Percentiles rank a stretch among this genome's conserved stretches.
These are phyloP conservation scores for Colletes collaris DNA, from an alignment of 2,888 invertebrate genomes.

Conservation along the genomic window DNA sequence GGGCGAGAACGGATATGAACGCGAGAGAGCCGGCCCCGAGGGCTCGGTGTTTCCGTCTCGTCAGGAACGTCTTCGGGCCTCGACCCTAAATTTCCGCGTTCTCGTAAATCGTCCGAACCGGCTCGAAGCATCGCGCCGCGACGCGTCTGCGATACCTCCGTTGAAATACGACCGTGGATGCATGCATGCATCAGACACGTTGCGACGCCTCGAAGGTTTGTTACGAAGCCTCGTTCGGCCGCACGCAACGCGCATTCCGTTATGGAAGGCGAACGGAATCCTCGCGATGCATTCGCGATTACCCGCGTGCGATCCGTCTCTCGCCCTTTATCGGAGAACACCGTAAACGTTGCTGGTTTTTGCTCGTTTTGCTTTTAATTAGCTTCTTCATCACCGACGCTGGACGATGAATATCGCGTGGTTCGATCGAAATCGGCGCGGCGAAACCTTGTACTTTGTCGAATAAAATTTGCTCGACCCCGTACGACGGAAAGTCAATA, in stretches of 20 bases:
- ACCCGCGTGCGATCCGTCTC: slow-evolving; percentile 12
- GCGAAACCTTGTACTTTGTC: too few species aligned
- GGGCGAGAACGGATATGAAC: slow-evolving; percentile 19
- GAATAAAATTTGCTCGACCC: too few species aligned
- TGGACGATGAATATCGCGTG: too few species aligned
- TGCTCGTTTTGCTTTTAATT: too few species aligned
- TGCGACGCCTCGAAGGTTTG: slow-evolving; percentile 57
- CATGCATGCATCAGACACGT: slow-evolving; percentile 61
- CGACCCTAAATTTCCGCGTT: slow-evolving; percentile 53
- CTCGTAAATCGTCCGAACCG: slow-evolving; percentile 60
- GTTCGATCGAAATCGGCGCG: too few species aligned
- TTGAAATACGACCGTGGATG: slow-evolving; percentile 64
- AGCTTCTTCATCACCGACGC: too few species aligned
- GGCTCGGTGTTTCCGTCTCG: slow-evolving; percentile 7
- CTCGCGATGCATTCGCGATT: slow-evolving; percentile 50
- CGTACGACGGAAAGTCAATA: too few species aligned
- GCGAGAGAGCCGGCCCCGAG: background rate
- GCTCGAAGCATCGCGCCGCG: slow-evolving; percentile 26
- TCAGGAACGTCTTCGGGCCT: slow-evolving; percentile 32
- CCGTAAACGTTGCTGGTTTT: background rate
- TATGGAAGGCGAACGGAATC: slow-evolving; percentile 37
- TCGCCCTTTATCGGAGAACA: background rate
- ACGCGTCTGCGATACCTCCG: slow-evolving; percentile 33
- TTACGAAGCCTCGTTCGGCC: slow-evolving; percentile 28
- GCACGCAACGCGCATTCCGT: slow-evolving; percentile 39